Evolutionary conservation across 2,888 invertebrate genomes (phyloP).

Genomic region (Nematopogon swammerdamellus): DNA sequence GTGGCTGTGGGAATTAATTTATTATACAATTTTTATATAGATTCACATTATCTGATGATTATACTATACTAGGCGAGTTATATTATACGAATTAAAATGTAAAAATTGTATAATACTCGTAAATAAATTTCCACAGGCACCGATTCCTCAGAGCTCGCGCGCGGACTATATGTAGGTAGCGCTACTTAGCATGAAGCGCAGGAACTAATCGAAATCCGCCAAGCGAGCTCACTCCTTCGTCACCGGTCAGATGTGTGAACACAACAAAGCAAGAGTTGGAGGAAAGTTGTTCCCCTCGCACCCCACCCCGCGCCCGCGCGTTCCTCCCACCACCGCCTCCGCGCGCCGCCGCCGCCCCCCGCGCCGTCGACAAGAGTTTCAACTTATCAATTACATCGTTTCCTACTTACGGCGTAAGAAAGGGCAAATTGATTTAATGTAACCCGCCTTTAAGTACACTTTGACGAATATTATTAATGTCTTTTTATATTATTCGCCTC

Average conservation of each 20-base stretch:
- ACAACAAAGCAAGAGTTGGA: background rate
- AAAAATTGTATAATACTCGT: no score
- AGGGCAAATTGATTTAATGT: constrained; percentile 59
- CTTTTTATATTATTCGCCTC: constrained; percentile 31
- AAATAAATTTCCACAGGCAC: no score
- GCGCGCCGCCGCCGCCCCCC: constrained; percentile 45
- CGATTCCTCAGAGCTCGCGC: no score
- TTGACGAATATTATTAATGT: constrained; percentile 59
- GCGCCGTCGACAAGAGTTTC: constrained; percentile 49
- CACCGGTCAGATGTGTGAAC: background rate
- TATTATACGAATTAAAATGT: no score
- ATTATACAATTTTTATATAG: no score
- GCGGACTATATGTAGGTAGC: no score
- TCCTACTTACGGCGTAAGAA: constrained; percentile 55
- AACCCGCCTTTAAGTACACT: constrained; percentile 43
- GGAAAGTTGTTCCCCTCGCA: constrained; percentile 14
- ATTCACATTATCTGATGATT: no score
- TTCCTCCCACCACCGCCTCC: constrained; percentile 42
- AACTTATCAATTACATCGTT: constrained; percentile 58
- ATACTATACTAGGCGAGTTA: no score
- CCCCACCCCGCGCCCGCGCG: constrained; percentile 39
- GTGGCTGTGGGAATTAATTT: no score
- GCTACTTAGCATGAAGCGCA: no score
- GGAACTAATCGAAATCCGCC: no score
- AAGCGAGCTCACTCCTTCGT: no score